Conservation (phyloP, 2,113 vertebrate genomes). For the Xenopus borealis region DNA sequence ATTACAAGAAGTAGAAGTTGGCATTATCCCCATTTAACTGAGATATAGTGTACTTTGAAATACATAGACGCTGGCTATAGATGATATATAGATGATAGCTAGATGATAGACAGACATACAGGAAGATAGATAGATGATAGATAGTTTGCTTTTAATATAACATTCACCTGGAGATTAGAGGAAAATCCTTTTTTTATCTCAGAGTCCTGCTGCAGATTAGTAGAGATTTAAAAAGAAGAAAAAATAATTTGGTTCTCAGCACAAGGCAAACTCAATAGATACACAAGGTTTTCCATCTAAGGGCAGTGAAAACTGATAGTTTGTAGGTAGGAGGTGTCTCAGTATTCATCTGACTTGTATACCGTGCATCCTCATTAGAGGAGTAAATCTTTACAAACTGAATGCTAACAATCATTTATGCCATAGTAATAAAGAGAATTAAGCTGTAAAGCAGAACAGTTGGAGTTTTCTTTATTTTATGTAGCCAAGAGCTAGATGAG, state of each 20-base stretch:
- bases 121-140: slow-evolving; percentile 8
- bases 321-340: too few relatives aligned
- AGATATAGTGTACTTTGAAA: background rate
- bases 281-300: background rate
- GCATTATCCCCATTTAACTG: slow-evolving; percentile 23
- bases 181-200: slow-evolving; percentile 58
- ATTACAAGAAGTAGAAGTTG: slow-evolving; percentile 22
- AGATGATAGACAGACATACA: too few relatives aligned
- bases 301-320: too few relatives aligned
- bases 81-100: slow-evolving; percentile 29
- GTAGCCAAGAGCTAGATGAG: too few relatives aligned
- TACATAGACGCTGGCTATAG: slow-evolving; percentile 50
- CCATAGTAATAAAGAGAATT: too few relatives aligned
- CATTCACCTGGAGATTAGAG: slow-evolving; percentile 58
- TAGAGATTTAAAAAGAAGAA: slow-evolving; percentile 53
- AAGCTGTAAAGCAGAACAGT: too few relatives aligned
- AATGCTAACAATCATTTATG: too few relatives aligned
- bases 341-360: too few relatives aligned
- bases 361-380: too few relatives aligned
- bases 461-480: too few relatives aligned
- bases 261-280: background rate
- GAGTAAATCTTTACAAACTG: too few relatives aligned
- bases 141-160: slow-evolving; percentile 49
- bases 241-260: background rate
- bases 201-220: slow-evolving; percentile 60